Conservation (phyloP, 2,797 vertebrate species). For the Tokudaia tokunoshimensis region DNA sequence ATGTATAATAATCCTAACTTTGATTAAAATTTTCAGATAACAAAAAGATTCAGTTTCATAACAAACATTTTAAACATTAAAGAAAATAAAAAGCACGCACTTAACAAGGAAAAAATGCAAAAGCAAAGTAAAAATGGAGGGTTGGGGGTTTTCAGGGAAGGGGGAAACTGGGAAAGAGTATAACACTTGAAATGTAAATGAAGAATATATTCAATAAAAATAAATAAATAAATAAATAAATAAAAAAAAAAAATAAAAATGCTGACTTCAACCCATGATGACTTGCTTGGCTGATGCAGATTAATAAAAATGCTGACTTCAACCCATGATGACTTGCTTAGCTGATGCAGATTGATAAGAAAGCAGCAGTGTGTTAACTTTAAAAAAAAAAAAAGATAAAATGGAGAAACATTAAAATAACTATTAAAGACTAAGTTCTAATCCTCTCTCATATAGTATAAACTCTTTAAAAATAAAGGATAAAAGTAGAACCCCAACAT, state of each 20-base stretch:
- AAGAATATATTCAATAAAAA: no score
- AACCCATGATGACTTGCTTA: no score
- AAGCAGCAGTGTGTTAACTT: no score
- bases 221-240: no score
- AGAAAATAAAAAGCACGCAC: not conserved
- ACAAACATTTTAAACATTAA: slow-evolving; percentile 25
- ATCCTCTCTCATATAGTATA: not conserved
- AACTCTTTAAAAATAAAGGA: not conserved
- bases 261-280: no score
- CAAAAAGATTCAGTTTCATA: slow-evolving; percentile 1
- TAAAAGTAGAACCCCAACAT: not conserved
- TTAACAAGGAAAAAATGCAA: not conserved
- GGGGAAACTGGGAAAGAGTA: no score
- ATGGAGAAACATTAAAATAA: not conserved
- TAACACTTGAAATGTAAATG: no score
- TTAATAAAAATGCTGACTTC: no score
- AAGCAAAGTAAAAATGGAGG: not conserved
- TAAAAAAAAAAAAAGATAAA: not conserved
- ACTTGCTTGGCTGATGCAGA: no score
- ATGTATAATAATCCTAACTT: slow-evolving; percentile 4
- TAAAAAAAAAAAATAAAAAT: no score
- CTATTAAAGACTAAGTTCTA: not conserved
- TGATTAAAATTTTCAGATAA: not conserved
- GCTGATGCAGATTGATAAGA: no score
- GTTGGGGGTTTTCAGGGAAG: no score